A percentile compares a stretch with the other conserved stretches of the same genome.
Conservation (phyloP, 2,113 vertebrate species). For the Nibea albiflora region DNA sequence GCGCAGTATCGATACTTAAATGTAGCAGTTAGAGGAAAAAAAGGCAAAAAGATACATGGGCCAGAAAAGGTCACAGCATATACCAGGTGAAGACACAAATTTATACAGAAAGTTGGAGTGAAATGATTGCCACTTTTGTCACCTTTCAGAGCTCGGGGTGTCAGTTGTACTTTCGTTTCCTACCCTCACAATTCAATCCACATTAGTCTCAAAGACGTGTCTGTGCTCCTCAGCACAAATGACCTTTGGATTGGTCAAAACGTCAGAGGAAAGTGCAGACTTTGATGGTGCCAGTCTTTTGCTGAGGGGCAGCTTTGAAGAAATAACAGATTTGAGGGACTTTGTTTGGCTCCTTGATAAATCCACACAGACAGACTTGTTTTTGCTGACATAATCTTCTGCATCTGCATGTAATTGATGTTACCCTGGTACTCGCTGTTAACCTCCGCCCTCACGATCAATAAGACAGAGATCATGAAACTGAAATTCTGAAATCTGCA, state of each 20-base stretch:
- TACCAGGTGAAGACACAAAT: constrained; percentile 7
- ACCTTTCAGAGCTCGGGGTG: constrained; percentile 26
- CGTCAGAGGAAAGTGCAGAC: not conserved
- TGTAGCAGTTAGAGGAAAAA: constrained; percentile 3
- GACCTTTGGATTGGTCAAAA: constrained; percentile 43
- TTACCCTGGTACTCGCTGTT: not conserved
- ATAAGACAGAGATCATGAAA: constrained; percentile 12
- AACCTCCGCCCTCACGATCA: constrained; percentile 27
- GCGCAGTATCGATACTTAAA: not conserved
- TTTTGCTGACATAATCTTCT: constrained; percentile 18
- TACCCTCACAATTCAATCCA: not conserved
- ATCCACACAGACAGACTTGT: not conserved
- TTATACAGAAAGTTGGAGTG: not conserved
- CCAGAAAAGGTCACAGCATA: not conserved
- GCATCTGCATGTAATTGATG: not conserved
- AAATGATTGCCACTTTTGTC: constrained; percentile 42
- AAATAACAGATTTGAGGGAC: not conserved
- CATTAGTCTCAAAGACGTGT: not conserved
- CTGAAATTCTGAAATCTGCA: not conserved
- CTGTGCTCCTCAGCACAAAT: not conserved
- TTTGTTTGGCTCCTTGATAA: constrained; percentile 14
- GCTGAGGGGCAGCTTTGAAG: not conserved
- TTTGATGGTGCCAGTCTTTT: constrained; percentile 3
- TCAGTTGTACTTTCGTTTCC: constrained; percentile 9
- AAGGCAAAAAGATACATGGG: not conserved